These are phyloP conservation scores for Tenualosa ilisha DNA, from an alignment of 2,797 vertebrate species.

Conservation along the genomic window DNA sequence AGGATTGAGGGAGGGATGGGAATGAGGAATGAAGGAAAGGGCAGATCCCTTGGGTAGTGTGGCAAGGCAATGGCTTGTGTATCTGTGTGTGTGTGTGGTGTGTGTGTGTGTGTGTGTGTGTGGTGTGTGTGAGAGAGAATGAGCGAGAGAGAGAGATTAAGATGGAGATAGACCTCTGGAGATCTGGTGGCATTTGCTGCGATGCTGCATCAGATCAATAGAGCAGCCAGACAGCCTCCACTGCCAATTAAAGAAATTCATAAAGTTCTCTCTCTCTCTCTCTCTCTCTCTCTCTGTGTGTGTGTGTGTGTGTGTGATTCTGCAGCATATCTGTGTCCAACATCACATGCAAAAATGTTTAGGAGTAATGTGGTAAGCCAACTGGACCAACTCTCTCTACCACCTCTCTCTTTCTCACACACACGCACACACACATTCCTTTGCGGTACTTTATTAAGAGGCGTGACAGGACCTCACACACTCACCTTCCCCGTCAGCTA, in stretches of 20 bases:
- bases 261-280: slow-evolving; percentile 53
- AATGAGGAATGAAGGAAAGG: neutral
- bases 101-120: neutral
- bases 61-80: neutral
- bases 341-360: neutral
- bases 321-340: neutral
- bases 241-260: slow-evolving; percentile 75
- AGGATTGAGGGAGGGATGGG: no score
- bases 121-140: neutral
- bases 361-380: slow-evolving; percentile 7
- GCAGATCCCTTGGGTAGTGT: neutral
- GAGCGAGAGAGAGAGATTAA: neutral
- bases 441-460: slow-evolving; percentile 59
- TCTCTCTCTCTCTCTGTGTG: neutral
- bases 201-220: slow-evolving; percentile 71
- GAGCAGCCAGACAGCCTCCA: slow-evolving; percentile 61
- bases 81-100: neutral
- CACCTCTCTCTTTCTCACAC: neutral
- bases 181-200: slow-evolving; percentile 72
- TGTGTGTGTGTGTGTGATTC: neutral
- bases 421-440: slow-evolving; percentile 1
- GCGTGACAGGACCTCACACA: slow-evolving; percentile 64
- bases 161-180: slow-evolving; percentile 52
- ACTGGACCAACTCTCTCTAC: neutral
- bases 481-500: slow-evolving; percentile 69